Base-by-base conservation (phyloP, 2,797 vertebrate genomes). In the Intellagama lesueurii region DNA sequence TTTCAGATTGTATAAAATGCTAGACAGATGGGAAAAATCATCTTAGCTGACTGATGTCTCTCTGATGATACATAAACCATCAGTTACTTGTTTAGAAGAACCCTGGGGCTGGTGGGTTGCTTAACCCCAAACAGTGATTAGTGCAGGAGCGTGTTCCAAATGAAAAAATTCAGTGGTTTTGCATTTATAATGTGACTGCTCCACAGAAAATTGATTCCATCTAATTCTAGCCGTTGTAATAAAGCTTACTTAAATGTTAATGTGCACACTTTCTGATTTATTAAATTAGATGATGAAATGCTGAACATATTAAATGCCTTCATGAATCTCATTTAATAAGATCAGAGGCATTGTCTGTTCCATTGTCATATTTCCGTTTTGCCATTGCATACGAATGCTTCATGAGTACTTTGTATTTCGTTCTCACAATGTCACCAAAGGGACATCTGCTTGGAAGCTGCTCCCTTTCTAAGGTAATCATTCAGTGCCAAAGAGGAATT, bases 31-130 rank as follows among this genome's bases (percentile, higher is more conserved):
- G 91, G 93, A 90, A 91, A 95, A 94, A 94, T 89, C 88, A 87
- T 93, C 90, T 93, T 91, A 89, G 92, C 88, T 95, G 92, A 92
- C 91, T 91, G 90, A 78, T 92, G 95, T 94, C 91, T 95, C 90
- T 94, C 87, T 94, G 93, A 91, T 94, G 92, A 90, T 94, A 92
- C 89, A 92, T 94, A 92, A 94, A 93, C 93, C 94, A 93, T 92
- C 70, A 89, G 87, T 80, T 68, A 92, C 78, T 94, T 85, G 87
- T 94, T 93, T 90, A 91, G 90, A 94, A 88, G 90, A 94, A 88
- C 95, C 94, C 93, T 2, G 79, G 93, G 95, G 94, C 82, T 86
- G 93, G 4, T 90, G 73, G 83, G 89, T 91, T 95, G 88, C 87
- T 93, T 96, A 91, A 90, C 12, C 93, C 91, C 87, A 90, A 93